Percentiles rank a stretch among this genome's conserved stretches.
These are phyloP conservation scores for Cryptocheilus praepositus DNA, from an alignment of 2,888 invertebrate species.

Conservation along the genomic window DNA sequence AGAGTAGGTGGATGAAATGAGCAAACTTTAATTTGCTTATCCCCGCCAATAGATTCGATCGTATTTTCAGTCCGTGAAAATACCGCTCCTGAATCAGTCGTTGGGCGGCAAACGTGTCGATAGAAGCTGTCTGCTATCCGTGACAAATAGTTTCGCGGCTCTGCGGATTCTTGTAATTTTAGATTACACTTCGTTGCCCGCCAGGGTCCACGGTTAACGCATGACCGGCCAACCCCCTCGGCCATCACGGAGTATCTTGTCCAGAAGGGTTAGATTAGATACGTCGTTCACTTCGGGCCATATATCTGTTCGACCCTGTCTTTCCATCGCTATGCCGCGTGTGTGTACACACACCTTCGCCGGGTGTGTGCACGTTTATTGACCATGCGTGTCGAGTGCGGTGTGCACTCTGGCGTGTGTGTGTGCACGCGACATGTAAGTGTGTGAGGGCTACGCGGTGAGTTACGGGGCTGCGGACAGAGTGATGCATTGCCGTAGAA, in stretches of 20 bases:
- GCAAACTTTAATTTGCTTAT: no score
- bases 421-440: conserved; percentile 36
- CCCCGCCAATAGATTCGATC: no score
- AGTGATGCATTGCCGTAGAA: conserved; percentile 73
- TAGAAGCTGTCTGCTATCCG: conserved; percentile 43
- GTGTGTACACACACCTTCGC: conserved; percentile 28
- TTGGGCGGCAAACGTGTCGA: conserved; percentile 39
- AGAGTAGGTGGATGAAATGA: no score
- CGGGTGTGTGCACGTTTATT: conserved; percentile 39
- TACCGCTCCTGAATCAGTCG: conserved; percentile 12
- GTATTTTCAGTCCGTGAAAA: not conserved
- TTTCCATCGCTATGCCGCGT: conserved; percentile 61
- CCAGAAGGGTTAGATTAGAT: conserved; percentile 73
- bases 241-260: conserved; percentile 69
- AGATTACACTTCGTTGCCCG: conserved; percentile 55
- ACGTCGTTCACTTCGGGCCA: conserved; percentile 68
- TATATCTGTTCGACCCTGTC: conserved; percentile 68
- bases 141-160: conserved; percentile 47
- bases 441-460: conserved; percentile 55
- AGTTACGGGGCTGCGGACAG: conserved; percentile 74
- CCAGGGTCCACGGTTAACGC: conserved; percentile 52
- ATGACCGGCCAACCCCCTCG: conserved; percentile 45
- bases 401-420: conserved; percentile 17
- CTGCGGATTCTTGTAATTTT: conserved; percentile 59
- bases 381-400: conserved; percentile 50